Evolutionary conservation across 2,797 vertebrate genomes (phyloP).

Genomic region (Acanthurus tractus): DNA sequence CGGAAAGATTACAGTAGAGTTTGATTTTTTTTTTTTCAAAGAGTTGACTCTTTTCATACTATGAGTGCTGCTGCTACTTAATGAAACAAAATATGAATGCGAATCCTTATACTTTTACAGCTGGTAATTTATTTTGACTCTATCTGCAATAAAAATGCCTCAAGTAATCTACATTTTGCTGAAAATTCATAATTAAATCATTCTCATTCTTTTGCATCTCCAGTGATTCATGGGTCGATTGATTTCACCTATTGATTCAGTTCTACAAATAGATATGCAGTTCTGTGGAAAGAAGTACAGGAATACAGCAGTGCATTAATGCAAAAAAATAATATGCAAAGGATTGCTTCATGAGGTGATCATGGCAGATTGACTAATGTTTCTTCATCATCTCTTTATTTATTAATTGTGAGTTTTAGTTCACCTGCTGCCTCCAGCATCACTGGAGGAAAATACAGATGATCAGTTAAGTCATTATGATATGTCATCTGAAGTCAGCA

Average conservation of each 20-base stretch:
- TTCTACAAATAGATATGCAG: neutral
- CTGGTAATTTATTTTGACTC: neutral
- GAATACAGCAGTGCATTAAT: neutral
- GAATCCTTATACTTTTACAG: neutral
- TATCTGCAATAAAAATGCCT: neutral
- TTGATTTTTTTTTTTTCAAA: too few relatives aligned
- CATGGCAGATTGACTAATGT: neutral
- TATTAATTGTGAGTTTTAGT: neutral
- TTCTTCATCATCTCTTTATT: neutral
- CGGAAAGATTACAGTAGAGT: too few relatives aligned
- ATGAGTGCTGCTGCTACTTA: neutral
- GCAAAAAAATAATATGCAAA: neutral
- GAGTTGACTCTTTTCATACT: neutral
- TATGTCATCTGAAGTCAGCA: neutral
- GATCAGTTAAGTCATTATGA: neutral
- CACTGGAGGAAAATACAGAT: neutral
- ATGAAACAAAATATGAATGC: neutral
- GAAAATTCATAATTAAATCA: neutral
- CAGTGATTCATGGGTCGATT: neutral
- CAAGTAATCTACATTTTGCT: neutral
- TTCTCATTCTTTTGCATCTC: neutral
- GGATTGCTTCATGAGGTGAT: neutral
- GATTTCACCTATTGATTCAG: neutral
- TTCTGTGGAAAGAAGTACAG: too few relatives aligned
- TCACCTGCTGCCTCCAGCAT: neutral